A percentile compares a stretch with the other conserved stretches of the same genome.
Evolutionary conservation across 1,140 invertebrate genomes (phyloP).

Genomic region (Ylistrum balloti): DNA sequence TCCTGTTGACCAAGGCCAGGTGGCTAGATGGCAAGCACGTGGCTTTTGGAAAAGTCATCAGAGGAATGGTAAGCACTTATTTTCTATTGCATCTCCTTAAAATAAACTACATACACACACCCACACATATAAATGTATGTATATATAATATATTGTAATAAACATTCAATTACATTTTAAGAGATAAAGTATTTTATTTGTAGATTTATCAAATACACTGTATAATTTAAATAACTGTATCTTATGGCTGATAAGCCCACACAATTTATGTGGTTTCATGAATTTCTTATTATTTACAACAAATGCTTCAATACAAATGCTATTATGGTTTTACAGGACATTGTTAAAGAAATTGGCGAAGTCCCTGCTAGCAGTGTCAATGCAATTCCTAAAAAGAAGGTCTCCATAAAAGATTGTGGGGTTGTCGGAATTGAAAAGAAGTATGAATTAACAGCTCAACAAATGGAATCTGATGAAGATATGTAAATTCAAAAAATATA

Average conservation of each 20-base stretch:
- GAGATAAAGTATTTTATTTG: too few relatives aligned
- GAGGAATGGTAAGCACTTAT: constrained; percentile 73
- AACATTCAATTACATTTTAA: too few relatives aligned
- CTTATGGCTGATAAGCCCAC: too few relatives aligned
- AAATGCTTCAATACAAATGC: too few relatives aligned
- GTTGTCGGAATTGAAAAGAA: constrained; percentile 67
- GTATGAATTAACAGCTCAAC: constrained; percentile 69
- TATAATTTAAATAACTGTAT: too few relatives aligned
- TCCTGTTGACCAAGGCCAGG: constrained; percentile 94
- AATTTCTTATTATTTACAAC: too few relatives aligned
- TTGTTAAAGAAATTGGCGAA: constrained; percentile 69
- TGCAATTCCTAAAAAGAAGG: constrained; percentile 67
- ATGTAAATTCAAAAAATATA: constrained; percentile 48
- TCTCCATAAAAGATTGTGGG: constrained; percentile 72
- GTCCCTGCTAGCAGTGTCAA: constrained; percentile 56
- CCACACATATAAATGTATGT: too few relatives aligned
- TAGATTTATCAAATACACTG: too few relatives aligned
- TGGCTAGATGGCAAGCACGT: constrained; percentile 98
- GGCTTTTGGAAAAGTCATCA: constrained; percentile 94
- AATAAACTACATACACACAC: too few relatives aligned
- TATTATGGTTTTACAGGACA: constrained; percentile 74
- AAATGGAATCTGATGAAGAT: constrained; percentile 64
- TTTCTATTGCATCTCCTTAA: too few relatives aligned
- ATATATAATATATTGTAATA: too few relatives aligned
- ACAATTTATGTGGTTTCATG: too few relatives aligned